These are phyloP conservation scores for Cichladusa arquata DNA, from an alignment of 2,113 vertebrate genomes.

Conservation along the genomic window DNA sequence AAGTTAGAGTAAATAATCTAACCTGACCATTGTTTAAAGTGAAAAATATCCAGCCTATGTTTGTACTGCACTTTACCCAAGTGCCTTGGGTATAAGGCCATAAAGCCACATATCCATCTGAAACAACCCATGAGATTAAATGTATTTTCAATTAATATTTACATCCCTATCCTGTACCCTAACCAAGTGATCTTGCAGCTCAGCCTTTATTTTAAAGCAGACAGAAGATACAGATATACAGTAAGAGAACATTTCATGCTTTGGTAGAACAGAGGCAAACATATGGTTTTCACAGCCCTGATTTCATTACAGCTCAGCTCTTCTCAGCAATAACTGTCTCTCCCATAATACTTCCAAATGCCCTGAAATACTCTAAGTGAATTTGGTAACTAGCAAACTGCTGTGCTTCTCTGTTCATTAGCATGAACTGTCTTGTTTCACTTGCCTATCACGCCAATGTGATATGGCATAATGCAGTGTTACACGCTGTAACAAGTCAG, in stretches of 20 bases:
- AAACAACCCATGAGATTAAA: background rate
- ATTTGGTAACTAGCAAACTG: conserved; percentile 7
- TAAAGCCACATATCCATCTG: background rate
- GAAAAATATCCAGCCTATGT: background rate
- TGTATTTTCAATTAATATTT: background rate
- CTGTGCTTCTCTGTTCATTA: conserved; percentile 27
- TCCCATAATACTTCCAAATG: conserved; percentile 27
- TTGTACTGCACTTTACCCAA: background rate
- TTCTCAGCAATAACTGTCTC: conserved; percentile 41
- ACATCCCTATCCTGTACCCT: background rate
- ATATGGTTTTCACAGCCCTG: conserved; percentile 25
- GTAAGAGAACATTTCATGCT: background rate
- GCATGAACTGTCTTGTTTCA: conserved; percentile 24
- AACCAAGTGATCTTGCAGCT: background rate
- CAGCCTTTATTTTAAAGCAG: background rate
- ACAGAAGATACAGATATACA: background rate
- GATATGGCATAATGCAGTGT: background rate
- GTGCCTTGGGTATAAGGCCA: background rate
- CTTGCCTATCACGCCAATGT: background rate
- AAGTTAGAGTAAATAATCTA: background rate
- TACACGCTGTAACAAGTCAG: background rate
- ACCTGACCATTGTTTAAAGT: background rate
- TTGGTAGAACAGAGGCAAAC: conserved; percentile 38
- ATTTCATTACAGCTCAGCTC: conserved; percentile 41
- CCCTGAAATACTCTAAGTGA: conserved; percentile 27